Evolutionary conservation across 1,140 invertebrate species (phyloP).

Genomic region (Reticulitermes speratus): DNA sequence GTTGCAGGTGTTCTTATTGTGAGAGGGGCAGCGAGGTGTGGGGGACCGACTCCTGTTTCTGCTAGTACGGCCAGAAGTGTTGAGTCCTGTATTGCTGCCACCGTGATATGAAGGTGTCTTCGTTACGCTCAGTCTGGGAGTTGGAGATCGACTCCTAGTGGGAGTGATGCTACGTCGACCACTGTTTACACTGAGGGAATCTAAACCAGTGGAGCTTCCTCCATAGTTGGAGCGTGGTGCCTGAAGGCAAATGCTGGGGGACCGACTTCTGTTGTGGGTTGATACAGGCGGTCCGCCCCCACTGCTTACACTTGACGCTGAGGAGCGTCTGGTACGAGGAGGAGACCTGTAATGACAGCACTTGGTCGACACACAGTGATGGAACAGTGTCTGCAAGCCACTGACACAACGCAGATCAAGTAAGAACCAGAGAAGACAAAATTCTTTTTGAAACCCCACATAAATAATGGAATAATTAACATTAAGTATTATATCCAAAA

Average conservation of each 20-base stretch:
- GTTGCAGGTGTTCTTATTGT: conserved; percentile 33
- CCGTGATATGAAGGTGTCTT: not conserved
- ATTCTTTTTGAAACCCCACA: too few species aligned
- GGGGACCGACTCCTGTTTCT: conserved; percentile 41
- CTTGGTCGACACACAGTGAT: too few species aligned
- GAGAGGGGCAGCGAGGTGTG: conserved; percentile 43
- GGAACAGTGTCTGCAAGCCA: too few species aligned
- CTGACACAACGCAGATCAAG: too few species aligned
- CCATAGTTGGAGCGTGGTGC: not conserved
- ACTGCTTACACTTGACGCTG: conserved; percentile 54
- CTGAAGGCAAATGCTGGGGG: conserved; percentile 33
- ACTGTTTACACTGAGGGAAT: not conserved
- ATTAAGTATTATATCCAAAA: too few species aligned
- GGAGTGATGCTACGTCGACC: not conserved
- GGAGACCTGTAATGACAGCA: conserved; percentile 48
- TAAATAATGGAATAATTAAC: too few species aligned
- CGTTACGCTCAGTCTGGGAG: not conserved
- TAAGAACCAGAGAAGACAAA: too few species aligned
- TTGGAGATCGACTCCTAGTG: not conserved
- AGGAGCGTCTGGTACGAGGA: conserved; percentile 55
- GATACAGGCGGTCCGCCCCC: conserved; percentile 39
- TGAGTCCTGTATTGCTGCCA: not conserved
- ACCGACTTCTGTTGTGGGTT: conserved; percentile 41
- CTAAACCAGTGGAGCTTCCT: not conserved
- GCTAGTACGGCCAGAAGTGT: not conserved